Evolutionary conservation across 2,797 vertebrate species (phyloP).

Genomic region (Petrocephalus schoutedeni): DNA sequence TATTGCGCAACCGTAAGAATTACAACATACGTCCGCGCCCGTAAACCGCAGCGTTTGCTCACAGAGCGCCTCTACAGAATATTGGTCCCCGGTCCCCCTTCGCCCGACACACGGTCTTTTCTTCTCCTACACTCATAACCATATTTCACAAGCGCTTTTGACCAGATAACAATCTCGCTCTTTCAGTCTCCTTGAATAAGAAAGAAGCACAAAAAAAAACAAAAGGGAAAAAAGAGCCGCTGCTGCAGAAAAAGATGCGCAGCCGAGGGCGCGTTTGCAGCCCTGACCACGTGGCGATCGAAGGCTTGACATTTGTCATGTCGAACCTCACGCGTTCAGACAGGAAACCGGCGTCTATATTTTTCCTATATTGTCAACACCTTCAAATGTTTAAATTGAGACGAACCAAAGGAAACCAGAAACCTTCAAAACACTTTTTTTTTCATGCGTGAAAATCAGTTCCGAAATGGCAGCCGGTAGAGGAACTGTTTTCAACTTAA

Average conservation of each 20-base stretch:
- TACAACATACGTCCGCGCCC: slow-evolving; percentile 32
- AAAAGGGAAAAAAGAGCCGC: slow-evolving; percentile 32
- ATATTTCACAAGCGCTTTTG: slow-evolving; percentile 52
- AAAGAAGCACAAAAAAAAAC: not conserved
- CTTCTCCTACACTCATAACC: slow-evolving; percentile 24
- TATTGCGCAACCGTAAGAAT: slow-evolving; percentile 12
- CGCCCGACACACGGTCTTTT: not conserved
- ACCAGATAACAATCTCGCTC: slow-evolving; percentile 55
- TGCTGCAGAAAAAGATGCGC: slow-evolving; percentile 64
- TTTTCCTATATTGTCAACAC: slow-evolving; percentile 75
- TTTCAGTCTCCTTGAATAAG: slow-evolving; percentile 34
- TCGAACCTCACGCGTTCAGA: slow-evolving; percentile 75
- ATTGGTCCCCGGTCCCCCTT: slow-evolving; percentile 46
- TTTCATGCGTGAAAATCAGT: slow-evolving; percentile 38
- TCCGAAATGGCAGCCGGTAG: slow-evolving; percentile 31
- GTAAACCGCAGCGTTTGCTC: slow-evolving; percentile 43
- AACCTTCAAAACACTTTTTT: slow-evolving; percentile 34
- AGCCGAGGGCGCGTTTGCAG: slow-evolving; percentile 57
- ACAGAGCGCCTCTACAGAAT: slow-evolving; percentile 40
- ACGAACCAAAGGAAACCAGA: slow-evolving; percentile 33
- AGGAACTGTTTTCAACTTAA: not conserved
- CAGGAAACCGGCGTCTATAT: slow-evolving; percentile 76
- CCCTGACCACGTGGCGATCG: slow-evolving; percentile 70
- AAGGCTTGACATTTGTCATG: slow-evolving; percentile 81
- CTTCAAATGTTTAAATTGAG: slow-evolving; percentile 41